Evolutionary conservation across 2,113 vertebrate species (phyloP), one percentile per base, ranked within the genome.

Genomic region (Phalacrocorax aristotelis): DNA sequence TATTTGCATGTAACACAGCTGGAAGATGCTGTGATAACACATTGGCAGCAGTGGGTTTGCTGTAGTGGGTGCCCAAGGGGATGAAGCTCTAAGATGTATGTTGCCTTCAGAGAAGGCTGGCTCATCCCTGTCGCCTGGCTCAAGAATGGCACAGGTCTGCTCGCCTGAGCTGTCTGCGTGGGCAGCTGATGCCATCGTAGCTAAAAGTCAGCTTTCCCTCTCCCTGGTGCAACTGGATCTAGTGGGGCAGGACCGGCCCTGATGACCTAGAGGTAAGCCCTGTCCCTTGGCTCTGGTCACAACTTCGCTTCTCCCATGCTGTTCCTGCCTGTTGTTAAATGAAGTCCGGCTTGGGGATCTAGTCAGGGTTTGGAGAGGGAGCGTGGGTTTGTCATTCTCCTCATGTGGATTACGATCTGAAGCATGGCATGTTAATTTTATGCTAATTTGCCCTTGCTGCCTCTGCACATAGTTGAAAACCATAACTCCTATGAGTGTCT

Each of bases 121-220:
- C 32, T 78, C 8, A 3, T 71, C 40, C 17, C 21, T 21, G 3
- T 42, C 1, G 0, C 20, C 54, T 79, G 54, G 60, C 48, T 72
- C 2, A 1, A 55, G 18, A 52, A 32, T 13, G 18, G 38, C 46
- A 21, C 13, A 42, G 49, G 34, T 52, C 34, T 74, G 52, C 25
- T 60, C 18, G 3, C 40, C 18, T n/a, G 27, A 48, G n/a, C 42
- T 30, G 34, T 13, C 29, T 46, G n/a, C 1, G 1, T 0, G 1
- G 40, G 42, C 71, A 57, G 34, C 49, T 65, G 85, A 65, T 60
- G 11, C 19, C 32, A 52, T 46, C 3, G 0, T 2, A 80, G 44
- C n/a, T 42, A 13, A 69, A 30, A 0, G 1, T 5, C 11, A 17
- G 25, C 13, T 30, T 68, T 49, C 30, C 14, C 9, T 42, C 55